Base-by-base conservation (phyloP, 2,113 vertebrate species). In the Bubalus kerabau region DNA sequence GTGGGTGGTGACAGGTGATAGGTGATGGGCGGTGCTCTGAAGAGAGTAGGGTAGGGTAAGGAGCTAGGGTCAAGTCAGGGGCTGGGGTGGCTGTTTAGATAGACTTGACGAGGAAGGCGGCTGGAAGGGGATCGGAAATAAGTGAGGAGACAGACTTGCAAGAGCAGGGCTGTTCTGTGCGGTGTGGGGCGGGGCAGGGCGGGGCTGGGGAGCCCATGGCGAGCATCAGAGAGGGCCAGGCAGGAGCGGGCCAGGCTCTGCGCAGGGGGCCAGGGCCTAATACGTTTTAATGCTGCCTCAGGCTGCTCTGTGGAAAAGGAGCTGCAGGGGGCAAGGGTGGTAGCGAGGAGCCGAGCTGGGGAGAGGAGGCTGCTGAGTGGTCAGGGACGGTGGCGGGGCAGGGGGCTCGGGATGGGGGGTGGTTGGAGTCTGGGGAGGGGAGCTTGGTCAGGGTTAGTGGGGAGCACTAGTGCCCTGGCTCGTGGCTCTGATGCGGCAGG, bases 121-220 rank as follows among this genome's bases (percentile, higher is more conserved):
- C 46, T 52, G 6, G 80, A 54, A 67, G 46, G 78, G 60, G 32
- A 56, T 19, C 2, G 19, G 32, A 32, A 90, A 14, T 87, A 15
- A 91, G 40, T 6, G 26, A 71, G n/a, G 52, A 56, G 24, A 40
- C 90, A 36, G 15, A 10, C 7, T 36, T 6, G 3, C 43, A 4
- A 24, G 76, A 54, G 48, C 36, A 2, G 30, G 57, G 26, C 56
- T 21, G 28, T 52, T 19, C 78, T 17, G 1, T 40, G n/a, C n/a
- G n/a, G n/a, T n/a, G n/a, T n/a, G n/a, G n/a, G 0, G 15, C 13
- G 1, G 57, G 36, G 32, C 17, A 9, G 10, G 67, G 13, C 2
- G 11, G 71, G 36, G 36, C 11, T 43, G 21, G 67, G 67, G n/a
- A 74, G n/a, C 67, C n/a, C 9, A 8, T 36, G 21, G 7, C 6